These are phyloP conservation scores for Ectemnius lituratus DNA, from an alignment of 2,888 invertebrate species.

Conservation along the genomic window DNA sequence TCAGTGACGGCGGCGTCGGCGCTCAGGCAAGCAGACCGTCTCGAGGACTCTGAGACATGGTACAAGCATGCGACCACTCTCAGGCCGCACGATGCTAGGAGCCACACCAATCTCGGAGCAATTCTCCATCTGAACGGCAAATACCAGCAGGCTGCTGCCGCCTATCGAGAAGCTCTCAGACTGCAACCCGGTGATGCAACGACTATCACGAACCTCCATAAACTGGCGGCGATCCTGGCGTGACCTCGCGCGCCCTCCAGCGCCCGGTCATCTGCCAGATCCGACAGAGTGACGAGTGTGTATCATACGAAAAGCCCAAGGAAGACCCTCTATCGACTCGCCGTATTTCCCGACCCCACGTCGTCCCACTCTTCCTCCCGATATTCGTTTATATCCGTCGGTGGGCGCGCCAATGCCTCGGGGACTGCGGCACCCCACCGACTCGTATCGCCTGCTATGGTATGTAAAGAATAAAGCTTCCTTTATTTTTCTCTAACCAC, in stretches of 20 bases:
- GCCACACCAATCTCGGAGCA: slow-evolving; percentile 96
- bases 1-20: slow-evolving; percentile 94
- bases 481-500: slow-evolving; percentile 72
- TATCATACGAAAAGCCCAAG: slow-evolving; percentile 38
- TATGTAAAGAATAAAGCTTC: slow-evolving; percentile 75
- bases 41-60: slow-evolving; percentile 91
- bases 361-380: slow-evolving; percentile 64
- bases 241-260: slow-evolving; percentile 71
- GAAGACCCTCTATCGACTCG: slow-evolving; percentile 49
- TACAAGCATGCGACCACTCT: slow-evolving; percentile 85
- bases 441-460: slow-evolving; percentile 72
- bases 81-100: slow-evolving; percentile 88
- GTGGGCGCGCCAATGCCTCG: slow-evolving; percentile 53
- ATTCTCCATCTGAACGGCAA: slow-evolving; percentile 96
- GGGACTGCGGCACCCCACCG: slow-evolving; percentile 60
- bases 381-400: slow-evolving; percentile 70
- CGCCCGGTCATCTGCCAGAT: neutral
- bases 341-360: slow-evolving; percentile 48
- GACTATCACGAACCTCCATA: slow-evolving; percentile 92
- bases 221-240: slow-evolving; percentile 82
- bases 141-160: slow-evolving; percentile 90
- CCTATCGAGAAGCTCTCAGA: slow-evolving; percentile 91
- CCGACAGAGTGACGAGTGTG: slow-evolving; percentile 35
- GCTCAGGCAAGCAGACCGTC: slow-evolving; percentile 88
- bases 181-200: slow-evolving; percentile 93